Evolutionary conservation across 1,140 invertebrate species (phyloP), one percentile per base, ranked within the genome.

Genomic region (Scaptomyza pallida): DNA sequence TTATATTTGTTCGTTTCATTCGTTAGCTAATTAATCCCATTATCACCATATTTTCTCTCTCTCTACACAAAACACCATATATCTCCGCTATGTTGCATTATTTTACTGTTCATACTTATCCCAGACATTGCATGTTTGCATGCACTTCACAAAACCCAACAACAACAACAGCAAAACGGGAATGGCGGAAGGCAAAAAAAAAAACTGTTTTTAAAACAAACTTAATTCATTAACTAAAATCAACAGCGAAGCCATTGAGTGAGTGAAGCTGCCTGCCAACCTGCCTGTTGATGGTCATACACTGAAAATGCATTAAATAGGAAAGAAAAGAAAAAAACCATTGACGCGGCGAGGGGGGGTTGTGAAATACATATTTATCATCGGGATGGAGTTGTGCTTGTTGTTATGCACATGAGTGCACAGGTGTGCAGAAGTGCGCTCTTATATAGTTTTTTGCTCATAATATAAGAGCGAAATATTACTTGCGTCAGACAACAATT

Each of bases 141-240:
- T 72, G 74, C 69, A 69, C 54, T 55, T 72, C 17, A 60, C 19
- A 17, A 41, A 4, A 19, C 3, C 10, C 45, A 50, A 50, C 50
- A 6, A 35, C 35, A 23, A 41, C 8, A 40, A 41, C 35, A 10
- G 33, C 16, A 17, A 16, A 19, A 16, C n/a, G 13, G n/a, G 5
- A 21, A 23, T 13, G 48, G 23, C 13, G 23, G 10, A 35, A 15
- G 2, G 21, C 13, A 0, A 8, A 12, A 15, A 45, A 45, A 51
- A 52, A 51, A 52, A 60, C 30, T 45, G 41, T 16, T 60, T 83
- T 75, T 48, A 74, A 74, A 71, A 48, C 48, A 60, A 80, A 86
- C 73, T 71, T 71, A 68, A 81, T 81, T 88, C 77, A 78, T 85
- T 85, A 88, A 72, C 50, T 61, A 65, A 80, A 80, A 81, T 85